Conservation (phyloP, 2,797 vertebrate species). For the Falco cherrug region DNA sequence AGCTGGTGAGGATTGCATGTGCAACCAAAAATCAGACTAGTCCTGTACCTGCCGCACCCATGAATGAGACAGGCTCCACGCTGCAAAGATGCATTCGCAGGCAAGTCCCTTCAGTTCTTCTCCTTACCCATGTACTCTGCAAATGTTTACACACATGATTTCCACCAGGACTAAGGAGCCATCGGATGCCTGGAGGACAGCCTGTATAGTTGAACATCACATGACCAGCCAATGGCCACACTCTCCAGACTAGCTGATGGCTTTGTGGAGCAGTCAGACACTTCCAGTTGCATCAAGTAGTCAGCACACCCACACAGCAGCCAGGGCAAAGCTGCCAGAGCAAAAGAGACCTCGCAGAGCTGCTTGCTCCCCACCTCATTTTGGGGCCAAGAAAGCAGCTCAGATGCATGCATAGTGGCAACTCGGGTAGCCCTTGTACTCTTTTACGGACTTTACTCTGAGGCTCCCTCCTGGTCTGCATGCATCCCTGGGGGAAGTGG, state of each 20-base stretch:
- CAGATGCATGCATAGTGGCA: neutral
- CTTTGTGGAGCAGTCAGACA: neutral
- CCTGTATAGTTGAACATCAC: neutral
- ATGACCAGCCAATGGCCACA: neutral
- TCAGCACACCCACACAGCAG: rapidly evolving
- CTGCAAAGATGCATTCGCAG: neutral
- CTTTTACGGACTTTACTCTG: neutral
- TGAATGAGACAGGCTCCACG: neutral
- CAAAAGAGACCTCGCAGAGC: neutral
- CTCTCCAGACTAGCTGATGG: neutral
- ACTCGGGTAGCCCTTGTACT: neutral
- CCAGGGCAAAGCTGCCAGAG: neutral
- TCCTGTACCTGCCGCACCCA: neutral
- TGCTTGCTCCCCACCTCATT: neutral
- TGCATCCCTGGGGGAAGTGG: rapidly evolving
- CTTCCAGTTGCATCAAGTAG: neutral
- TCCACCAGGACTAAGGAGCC: neutral
- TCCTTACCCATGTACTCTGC: neutral
- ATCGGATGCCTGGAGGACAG: neutral
- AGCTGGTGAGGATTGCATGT: neutral
- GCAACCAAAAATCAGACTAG: neutral
- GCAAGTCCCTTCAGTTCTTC: neutral
- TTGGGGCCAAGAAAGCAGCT: neutral
- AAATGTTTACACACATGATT: neutral
- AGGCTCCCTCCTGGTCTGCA: neutral